Base-by-base conservation (phyloP, 2,888 invertebrate species). In the Himalopsyche kuldschensis region DNA sequence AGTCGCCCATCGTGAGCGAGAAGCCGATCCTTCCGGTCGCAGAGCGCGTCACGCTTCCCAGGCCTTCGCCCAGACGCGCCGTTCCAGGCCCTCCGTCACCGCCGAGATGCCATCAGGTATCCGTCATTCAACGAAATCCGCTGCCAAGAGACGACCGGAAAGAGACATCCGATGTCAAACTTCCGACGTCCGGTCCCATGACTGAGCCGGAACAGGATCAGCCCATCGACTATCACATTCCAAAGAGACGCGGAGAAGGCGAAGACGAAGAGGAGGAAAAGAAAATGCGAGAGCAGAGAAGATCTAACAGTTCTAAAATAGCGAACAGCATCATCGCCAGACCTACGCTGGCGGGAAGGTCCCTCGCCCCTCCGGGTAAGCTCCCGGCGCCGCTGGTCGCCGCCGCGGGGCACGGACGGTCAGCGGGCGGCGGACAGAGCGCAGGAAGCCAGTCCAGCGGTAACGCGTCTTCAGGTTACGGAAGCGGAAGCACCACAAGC, bases 141-240 rank as follows among this genome's bases (percentile, higher is more conserved):
- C 91, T 91, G 87, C 91, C 91, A 85, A 89, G 92, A 87, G 90
- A 90, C 80, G 90, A 88, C 79, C 91, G 91, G 88, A 92, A 91
- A 88, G 92, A 92, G 86, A 86, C 90, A 55, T 87, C 90, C 55
- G 93, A 93, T 82, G 91, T 93, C 20, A 90, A 90, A 82, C 89
- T 93, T 87, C 93, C 93, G 77, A 87, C 91, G 76, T 90, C 92
- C 55, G 87, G 92, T 85, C 91, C 92, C 6, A 87, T 91, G 75
- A 86, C 91, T 84, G 95, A 94, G 87, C 95, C 95, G 0, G 95
- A 95, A 89, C 95, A 96, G 90, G 97, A 97, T 85, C 97, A 97
- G 87, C 97, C 97, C 0, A 97, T 97, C 85, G 97, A 97, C 89
- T 97, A 97, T 89, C 97, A 95, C 88, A 96, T 97, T 87, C 97